Conservation (phyloP, 1,140 invertebrate genomes). For the Sminthurides bifidus region DNA sequence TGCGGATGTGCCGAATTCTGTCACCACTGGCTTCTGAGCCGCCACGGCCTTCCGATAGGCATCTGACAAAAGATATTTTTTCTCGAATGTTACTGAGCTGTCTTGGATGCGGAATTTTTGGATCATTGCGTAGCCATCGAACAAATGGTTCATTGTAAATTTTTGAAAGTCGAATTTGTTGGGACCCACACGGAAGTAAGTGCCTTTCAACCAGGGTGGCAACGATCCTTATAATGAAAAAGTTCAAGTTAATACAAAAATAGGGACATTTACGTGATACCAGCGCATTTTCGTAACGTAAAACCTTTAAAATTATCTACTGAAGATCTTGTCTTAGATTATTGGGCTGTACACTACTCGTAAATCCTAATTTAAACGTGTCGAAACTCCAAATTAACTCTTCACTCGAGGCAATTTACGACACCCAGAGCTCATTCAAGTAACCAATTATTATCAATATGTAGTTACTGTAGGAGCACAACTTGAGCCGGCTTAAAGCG, state of each 20-base stretch:
- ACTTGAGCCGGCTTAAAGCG: too few species aligned
- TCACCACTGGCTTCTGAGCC: constrained; percentile 35
- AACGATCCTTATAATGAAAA: background rate
- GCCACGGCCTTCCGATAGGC: constrained; percentile 35
- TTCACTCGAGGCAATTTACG: too few species aligned
- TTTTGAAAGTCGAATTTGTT: constrained; percentile 20
- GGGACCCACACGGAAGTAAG: constrained; percentile 9
- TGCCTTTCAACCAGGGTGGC: constrained; percentile 12
- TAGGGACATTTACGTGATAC: background rate
- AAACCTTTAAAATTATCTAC: background rate
- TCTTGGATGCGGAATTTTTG: constrained; percentile 36
- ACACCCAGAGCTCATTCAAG: too few species aligned
- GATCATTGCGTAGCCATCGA: constrained; percentile 33
- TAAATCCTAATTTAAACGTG: too few species aligned
- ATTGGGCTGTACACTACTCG: too few species aligned
- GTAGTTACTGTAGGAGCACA: too few species aligned
- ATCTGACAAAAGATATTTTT: constrained; percentile 16
- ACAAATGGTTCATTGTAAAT: constrained; percentile 28
- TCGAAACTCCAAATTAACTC: too few species aligned
- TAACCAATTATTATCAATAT: too few species aligned
- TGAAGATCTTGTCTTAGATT: too few species aligned
- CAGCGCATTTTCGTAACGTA: background rate
- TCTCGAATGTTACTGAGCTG: constrained; percentile 33
- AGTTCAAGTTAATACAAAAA: background rate
- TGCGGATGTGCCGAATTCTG: constrained; percentile 39